These are phyloP conservation scores for Dermatemys mawii DNA, from an alignment of 2,113 vertebrate species.

Conservation along the genomic window DNA sequence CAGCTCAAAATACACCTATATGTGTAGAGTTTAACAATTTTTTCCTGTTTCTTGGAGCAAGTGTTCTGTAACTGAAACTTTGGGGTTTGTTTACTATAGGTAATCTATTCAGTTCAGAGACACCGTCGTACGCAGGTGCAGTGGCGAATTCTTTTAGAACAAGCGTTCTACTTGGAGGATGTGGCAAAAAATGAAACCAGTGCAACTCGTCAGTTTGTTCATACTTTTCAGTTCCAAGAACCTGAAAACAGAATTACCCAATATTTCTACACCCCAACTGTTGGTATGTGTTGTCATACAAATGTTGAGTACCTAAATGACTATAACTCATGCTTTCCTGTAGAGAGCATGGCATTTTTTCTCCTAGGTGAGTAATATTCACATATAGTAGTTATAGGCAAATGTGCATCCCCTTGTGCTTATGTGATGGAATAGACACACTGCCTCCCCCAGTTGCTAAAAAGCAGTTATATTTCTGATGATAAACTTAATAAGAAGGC, in stretches of 20 bases:
- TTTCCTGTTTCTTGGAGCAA: not conserved
- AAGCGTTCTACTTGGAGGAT: slow-evolving; percentile 92
- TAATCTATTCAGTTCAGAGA: slow-evolving; percentile 90
- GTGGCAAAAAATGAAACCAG: slow-evolving; percentile 89
- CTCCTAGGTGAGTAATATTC: not conserved
- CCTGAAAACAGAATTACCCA: slow-evolving; percentile 81
- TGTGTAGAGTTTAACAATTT: not conserved
- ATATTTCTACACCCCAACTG: slow-evolving; percentile 87
- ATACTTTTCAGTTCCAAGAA: slow-evolving; percentile 83
- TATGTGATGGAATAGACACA: not conserved
- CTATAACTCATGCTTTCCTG: not conserved
- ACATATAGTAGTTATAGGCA: not conserved
- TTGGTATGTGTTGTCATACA: slow-evolving; percentile 80
- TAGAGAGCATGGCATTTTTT: not conserved
- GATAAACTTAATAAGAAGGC: not conserved
- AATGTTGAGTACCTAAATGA: not conserved
- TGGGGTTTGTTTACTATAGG: slow-evolving; percentile 73
- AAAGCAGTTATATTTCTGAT: not conserved
- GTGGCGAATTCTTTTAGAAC: slow-evolving; percentile 89
- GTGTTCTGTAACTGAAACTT: not conserved
- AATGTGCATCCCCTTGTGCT: not conserved
- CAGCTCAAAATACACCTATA: not conserved
- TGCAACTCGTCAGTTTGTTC: slow-evolving; percentile 82
- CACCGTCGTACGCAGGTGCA: slow-evolving; percentile 89
- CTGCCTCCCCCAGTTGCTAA: not conserved